Percentiles rank a stretch among this genome's conserved stretches.
phyloP scores from a whole-genome alignment of 2,113 vertebrate species.

The Piprites chloris region DNA sequence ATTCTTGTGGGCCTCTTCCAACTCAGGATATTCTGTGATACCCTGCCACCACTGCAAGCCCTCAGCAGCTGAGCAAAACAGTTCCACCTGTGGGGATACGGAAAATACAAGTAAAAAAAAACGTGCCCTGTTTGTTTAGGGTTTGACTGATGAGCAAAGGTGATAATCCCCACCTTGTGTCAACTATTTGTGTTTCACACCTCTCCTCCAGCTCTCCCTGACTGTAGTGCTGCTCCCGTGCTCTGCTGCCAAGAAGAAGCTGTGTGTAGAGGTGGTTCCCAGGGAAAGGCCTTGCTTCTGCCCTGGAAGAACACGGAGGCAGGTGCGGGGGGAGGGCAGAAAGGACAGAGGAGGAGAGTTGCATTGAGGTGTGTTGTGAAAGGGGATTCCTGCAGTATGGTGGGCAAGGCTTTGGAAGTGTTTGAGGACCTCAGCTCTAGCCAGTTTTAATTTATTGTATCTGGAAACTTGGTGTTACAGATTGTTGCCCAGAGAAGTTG shows the following conservation, averaged over 20 bases:
- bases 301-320: neutral
- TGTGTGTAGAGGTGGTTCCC: neutral
- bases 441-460: neutral
- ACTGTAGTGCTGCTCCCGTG: too few species aligned
- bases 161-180: neutral
- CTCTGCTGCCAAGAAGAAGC: neutral
- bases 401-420: neutral
- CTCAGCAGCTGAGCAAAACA: neutral
- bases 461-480: neutral
- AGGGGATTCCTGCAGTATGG: neutral
- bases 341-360: rapidly evolving
- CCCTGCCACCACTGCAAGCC: neutral
- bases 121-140: neutral
- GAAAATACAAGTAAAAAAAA: neutral
- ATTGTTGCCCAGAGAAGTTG: rapidly evolving
- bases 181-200: neutral
- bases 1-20: neutral
- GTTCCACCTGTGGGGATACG: neutral
- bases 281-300: rapidly evolving
- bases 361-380: rapidly evolving
- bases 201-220: neutral
- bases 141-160: neutral
- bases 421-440: neutral
- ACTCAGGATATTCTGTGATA: neutral
- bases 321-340: neutral